Evolutionary conservation across 2,888 invertebrate species (phyloP), one percentile per base, ranked within the genome.

Genomic region (Macrosoma leucophasiata): DNA sequence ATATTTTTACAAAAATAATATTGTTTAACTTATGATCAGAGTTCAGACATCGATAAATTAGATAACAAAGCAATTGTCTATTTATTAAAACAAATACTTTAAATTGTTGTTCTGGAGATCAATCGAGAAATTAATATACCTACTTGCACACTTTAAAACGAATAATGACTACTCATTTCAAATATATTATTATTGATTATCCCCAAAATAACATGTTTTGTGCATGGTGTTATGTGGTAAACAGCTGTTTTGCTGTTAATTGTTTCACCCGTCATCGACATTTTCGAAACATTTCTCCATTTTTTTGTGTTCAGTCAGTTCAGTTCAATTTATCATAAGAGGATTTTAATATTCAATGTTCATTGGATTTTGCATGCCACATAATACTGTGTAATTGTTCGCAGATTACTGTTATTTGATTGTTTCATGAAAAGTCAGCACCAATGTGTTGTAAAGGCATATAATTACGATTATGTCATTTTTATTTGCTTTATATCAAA

Each of bases 171-270:
- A 11, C 17, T 11, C 29, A 17, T 17, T 4, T 35, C 15, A 7
- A 34, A 39, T 41, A 33, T n/a, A n/a, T n/a, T n/a, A n/a, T n/a
- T n/a, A n/a, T n/a, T n/a, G n/a, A n/a, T n/a, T n/a, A n/a, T n/a
- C n/a, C n/a, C n/a, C n/a, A n/a, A n/a, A n/a, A n/a, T 27, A 27
- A 27, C 15, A 29, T 42, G 46, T 45, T 55, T 57, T 62, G 57
- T 66, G 81, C 81, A 81, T 82, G 79, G 82, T 82, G 76, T 82
- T 82, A 82, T 81, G 82, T 82, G 82, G 82, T 75, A 57, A 59
- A 60, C 52, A 48, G 55, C 18, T 33, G 10, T 33, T 36, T n/a
- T n/a, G n/a, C n/a, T n/a, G n/a, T n/a, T n/a, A n/a, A n/a, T 19
- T 28, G 2, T 6, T 19, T 40, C 20, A 35, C n/a, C n/a, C n/a